A percentile compares a stretch with the other conserved stretches of the same genome.
These are phyloP conservation scores for Sprattus sprattus DNA, from an alignment of 2,113 vertebrate species.

Conservation along the genomic window DNA sequence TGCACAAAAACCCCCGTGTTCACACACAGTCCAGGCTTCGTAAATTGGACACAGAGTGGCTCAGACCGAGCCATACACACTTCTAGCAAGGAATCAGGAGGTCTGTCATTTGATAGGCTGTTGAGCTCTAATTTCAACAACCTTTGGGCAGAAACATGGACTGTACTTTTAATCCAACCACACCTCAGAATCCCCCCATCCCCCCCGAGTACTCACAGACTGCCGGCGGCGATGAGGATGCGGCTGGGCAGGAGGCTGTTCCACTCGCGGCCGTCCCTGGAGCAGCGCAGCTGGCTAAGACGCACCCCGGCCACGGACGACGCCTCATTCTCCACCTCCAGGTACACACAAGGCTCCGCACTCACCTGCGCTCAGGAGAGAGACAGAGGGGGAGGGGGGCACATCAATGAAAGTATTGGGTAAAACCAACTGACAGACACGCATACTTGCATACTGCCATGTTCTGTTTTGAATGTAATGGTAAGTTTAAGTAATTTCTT, in stretches of 20 bases:
- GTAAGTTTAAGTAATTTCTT: background rate
- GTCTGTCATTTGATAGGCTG: too few relatives aligned
- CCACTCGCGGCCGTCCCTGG: constrained; percentile 89
- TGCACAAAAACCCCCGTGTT: too few relatives aligned
- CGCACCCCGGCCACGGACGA: constrained; percentile 79
- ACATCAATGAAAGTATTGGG: background rate
- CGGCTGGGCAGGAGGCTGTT: constrained; percentile 86
- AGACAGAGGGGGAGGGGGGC: background rate
- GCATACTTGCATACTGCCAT: background rate
- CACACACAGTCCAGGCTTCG: too few relatives aligned
- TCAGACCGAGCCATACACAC: too few relatives aligned
- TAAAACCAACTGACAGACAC: constrained; percentile 17
- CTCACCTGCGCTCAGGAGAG: constrained; percentile 72
- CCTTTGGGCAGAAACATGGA: too few relatives aligned
- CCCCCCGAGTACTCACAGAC: constrained; percentile 74
- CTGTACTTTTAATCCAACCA: too few relatives aligned
- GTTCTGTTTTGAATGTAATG: background rate
- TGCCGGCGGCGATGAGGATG: constrained; percentile 85
- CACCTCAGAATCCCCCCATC: background rate
- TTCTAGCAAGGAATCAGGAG: too few relatives aligned
- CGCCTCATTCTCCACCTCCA: constrained; percentile 95
- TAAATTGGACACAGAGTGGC: too few relatives aligned
- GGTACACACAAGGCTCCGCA: constrained; percentile 85
- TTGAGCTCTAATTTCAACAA: too few relatives aligned
- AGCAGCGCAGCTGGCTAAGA: constrained; percentile 89